A percentile compares a stretch with the other conserved stretches of the same genome.
Conservation (phyloP, 2,797 vertebrate genomes). For the Megaceryle alcyon region DNA sequence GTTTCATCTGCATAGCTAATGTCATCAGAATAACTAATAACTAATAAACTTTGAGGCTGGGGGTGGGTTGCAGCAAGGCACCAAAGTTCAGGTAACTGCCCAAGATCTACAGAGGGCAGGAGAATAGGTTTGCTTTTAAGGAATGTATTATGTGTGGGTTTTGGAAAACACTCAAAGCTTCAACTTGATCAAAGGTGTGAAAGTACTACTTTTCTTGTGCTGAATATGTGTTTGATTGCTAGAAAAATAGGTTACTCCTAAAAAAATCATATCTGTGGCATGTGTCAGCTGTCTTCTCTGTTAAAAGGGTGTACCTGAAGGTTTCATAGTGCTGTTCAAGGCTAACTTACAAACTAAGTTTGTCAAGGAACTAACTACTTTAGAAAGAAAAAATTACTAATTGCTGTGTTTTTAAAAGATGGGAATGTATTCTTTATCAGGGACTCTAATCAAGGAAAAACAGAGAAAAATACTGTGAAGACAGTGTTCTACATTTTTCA, state of each 20-base stretch:
- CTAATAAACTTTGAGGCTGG: not conserved
- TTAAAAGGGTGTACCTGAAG: not conserved
- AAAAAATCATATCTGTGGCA: not conserved
- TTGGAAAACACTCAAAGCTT: not conserved
- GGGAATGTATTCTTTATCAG: not conserved
- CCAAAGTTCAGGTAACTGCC: not conserved
- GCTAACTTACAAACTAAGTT: not conserved
- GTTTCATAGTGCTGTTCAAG: not conserved
- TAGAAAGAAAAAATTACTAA: not conserved
- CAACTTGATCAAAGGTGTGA: not conserved
- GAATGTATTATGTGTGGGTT: not conserved
- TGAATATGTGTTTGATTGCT: not conserved
- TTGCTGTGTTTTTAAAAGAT: not conserved
- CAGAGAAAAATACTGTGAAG: not conserved
- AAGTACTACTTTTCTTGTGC: not conserved
- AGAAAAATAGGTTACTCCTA: not conserved
- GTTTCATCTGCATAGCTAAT: not conserved
- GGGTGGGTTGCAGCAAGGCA: not conserved
- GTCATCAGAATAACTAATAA: not conserved
- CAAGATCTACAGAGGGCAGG: not conserved
- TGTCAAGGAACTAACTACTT: not conserved
- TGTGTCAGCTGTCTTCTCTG: not conserved
- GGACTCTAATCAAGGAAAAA: not conserved
- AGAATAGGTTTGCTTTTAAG: not conserved
- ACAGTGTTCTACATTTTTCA: not conserved